A percentile compares a stretch with the other conserved stretches of the same genome.
Evolutionary conservation across 2,113 vertebrate genomes (phyloP).

Genomic region (Collichthys lucidus): DNA sequence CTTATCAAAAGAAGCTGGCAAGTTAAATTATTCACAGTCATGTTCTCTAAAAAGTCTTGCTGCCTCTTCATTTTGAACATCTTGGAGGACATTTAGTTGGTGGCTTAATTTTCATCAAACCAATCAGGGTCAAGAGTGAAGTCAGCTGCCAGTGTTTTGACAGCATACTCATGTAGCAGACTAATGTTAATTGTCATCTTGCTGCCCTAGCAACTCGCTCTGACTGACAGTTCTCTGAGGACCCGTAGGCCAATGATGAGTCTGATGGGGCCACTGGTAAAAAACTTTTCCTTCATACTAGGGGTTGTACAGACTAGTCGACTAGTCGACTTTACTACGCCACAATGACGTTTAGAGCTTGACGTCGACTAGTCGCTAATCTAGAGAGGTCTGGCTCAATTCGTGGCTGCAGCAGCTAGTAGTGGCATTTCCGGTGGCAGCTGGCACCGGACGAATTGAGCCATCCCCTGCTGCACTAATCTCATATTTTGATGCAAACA

Average conservation of each 20-base stretch:
- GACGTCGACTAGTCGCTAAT: too few species aligned
- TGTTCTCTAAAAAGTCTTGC: conserved; percentile 3
- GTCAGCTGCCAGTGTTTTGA: conserved; percentile 58
- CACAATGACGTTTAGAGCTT: too few species aligned
- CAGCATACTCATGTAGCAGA: conserved; percentile 50
- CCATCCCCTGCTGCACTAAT: too few species aligned
- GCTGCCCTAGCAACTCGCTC: conserved; percentile 33
- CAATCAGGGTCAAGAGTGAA: conserved; percentile 28
- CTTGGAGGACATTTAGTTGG: background rate
- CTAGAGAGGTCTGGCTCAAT: too few species aligned
- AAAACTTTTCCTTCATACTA: background rate
- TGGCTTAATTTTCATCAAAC: conserved; percentile 37
- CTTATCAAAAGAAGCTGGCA: conserved; percentile 25
- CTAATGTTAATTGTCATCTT: conserved; percentile 67
- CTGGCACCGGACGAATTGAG: too few species aligned
- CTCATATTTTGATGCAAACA: too few species aligned
- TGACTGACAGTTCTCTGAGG: conserved; percentile 56
- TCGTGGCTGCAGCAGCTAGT: too few species aligned
- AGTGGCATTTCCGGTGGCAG: too few species aligned
- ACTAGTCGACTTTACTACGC: too few species aligned
- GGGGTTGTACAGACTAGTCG: too few species aligned
- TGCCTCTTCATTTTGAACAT: conserved; percentile 1
- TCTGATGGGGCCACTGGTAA: conserved; percentile 41
- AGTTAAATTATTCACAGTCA: conserved; percentile 29
- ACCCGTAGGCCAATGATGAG: conserved; percentile 46